phyloP scores from a whole-genome alignment of 2,113 vertebrate species.

The Engraulis encrasicolus region DNA sequence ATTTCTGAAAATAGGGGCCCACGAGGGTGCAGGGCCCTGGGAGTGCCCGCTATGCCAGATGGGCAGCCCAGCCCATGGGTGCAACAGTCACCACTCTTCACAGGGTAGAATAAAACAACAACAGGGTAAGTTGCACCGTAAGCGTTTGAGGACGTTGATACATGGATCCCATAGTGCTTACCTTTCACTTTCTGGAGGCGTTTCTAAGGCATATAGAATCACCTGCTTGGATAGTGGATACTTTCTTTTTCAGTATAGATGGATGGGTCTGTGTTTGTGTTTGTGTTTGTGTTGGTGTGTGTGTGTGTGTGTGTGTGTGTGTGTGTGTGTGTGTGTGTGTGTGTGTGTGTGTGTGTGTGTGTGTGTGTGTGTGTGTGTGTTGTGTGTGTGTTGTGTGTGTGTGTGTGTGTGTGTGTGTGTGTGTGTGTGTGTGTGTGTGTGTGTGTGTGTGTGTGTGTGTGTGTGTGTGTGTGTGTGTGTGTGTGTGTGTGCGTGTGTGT shows the following conservation, averaged over 20 bases:
- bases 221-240: neutral
- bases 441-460: neutral
- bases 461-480: no score
- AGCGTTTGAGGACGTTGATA: conserved; percentile 7
- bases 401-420: no score
- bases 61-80: no score
- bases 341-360: neutral
- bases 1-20: no score
- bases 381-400: neutral
- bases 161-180: conserved; percentile 7
- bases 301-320: neutral
- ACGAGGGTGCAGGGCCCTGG: no score
- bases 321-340: neutral
- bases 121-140: conserved; percentile 2
- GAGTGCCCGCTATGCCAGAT: no score
- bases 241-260: neutral
- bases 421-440: neutral
- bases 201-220: neutral
- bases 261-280: no score
- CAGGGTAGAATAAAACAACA: no score
- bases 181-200: neutral
- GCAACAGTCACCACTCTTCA: no score
- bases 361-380: neutral
- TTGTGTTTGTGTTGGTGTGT: no score
- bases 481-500: neutral